These are phyloP conservation scores for Germaria angustata DNA, from an alignment of 2,888 invertebrate genomes.

Conservation along the genomic window DNA sequence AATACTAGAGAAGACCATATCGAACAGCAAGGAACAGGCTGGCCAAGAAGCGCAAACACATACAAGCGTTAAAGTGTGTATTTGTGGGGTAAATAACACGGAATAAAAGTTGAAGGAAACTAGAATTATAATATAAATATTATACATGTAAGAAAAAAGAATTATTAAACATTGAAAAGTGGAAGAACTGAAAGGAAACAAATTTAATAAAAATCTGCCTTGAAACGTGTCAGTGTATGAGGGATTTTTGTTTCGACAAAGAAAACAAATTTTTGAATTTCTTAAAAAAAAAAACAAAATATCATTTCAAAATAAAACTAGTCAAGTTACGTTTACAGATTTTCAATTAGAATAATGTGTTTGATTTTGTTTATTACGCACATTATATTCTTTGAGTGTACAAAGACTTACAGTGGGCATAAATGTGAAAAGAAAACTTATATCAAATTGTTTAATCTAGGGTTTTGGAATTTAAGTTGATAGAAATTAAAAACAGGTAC, in stretches of 20 bases:
- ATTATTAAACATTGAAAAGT: background rate
- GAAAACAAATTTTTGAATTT: background rate
- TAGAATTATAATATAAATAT: slow-evolving; percentile 5
- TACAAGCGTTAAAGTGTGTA: background rate
- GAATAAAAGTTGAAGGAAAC: background rate
- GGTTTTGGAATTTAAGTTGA: no score
- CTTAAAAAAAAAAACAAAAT: slow-evolving; percentile 1
- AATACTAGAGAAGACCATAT: slow-evolving; percentile 41
- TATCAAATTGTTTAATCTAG: no score
- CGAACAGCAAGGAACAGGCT: slow-evolving; percentile 23
- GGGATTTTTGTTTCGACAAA: background rate
- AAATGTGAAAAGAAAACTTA: no score
- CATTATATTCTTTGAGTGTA: background rate
- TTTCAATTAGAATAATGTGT: slow-evolving; percentile 49
- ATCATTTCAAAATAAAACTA: slow-evolving; percentile 15
- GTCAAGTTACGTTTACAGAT: slow-evolving; percentile 25
- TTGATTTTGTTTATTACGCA: background rate
- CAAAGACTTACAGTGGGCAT: background rate
- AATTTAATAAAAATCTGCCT: background rate
- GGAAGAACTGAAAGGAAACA: background rate
- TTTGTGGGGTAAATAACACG: background rate
- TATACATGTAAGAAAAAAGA: background rate
- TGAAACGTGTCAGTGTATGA: slow-evolving; percentile 25
- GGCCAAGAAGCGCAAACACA: slow-evolving; percentile 36
- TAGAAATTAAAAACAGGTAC: no score